phyloP scores from a whole-genome alignment of 2,113 vertebrate species.

The Gasterosteus nipponicus region DNA sequence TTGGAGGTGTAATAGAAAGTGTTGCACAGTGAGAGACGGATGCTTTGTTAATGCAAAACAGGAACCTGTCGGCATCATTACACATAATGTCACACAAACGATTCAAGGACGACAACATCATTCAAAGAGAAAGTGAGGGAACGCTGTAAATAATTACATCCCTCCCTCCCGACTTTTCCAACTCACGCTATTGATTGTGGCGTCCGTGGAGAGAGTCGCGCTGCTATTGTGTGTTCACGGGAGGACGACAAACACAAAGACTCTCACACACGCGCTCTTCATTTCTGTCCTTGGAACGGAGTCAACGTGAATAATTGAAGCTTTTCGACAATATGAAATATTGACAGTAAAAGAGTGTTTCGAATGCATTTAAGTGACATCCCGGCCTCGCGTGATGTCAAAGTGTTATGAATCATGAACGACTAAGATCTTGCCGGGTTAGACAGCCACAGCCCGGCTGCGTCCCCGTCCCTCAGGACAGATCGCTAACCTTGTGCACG shows the following conservation, averaged over 20 bases:
- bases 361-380: conserved; percentile 58
- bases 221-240: conserved; percentile 4
- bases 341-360: conserved; percentile 60
- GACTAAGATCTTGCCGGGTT: conserved; percentile 37
- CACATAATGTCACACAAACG: conserved; percentile 11
- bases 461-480: conserved; percentile 35
- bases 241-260: conserved; percentile 18
- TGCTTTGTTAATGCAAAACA: conserved; percentile 6
- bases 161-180: neutral
- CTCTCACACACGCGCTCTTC: conserved; percentile 47
- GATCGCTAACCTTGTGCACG: neutral
- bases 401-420: conserved; percentile 64
- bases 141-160: conserved; percentile 39
- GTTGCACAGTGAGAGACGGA: neutral
- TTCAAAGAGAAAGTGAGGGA: conserved; percentile 5
- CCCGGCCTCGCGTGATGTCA: conserved; percentile 52
- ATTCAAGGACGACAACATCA: neutral
- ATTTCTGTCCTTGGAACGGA: conserved; percentile 45
- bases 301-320: conserved; percentile 67
- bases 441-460: conserved; percentile 21
- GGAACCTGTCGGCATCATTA: conserved; percentile 2
- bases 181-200: conserved; percentile 35
- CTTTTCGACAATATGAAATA: conserved; percentile 67
- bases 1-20: neutral
- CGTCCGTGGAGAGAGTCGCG: conserved; percentile 9